These are phyloP conservation scores for Oligia fasciuncula DNA, from an alignment of 2,888 invertebrate species.

Conservation along the genomic window DNA sequence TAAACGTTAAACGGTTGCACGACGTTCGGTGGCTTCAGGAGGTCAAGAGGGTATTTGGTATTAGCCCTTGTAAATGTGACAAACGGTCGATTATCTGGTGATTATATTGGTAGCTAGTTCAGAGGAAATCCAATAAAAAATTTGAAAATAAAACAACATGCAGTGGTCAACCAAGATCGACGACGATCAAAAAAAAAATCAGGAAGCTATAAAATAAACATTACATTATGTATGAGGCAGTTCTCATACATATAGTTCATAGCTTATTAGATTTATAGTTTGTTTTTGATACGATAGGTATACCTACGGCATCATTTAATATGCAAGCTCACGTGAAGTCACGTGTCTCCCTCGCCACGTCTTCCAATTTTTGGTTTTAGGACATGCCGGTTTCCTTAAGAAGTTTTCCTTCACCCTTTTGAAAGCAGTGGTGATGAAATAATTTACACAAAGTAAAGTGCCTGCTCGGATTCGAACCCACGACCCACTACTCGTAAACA, in stretches of 20 bases:
- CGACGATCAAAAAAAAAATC: background rate
- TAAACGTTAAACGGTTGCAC: conserved; percentile 58
- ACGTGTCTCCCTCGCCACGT: background rate
- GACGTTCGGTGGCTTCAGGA: conserved; percentile 47
- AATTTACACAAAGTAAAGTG: background rate
- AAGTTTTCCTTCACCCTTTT: background rate
- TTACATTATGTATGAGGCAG: background rate
- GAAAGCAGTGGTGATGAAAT: background rate
- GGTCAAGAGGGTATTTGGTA: conserved; percentile 36
- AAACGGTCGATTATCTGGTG: background rate
- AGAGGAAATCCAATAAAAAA: background rate
- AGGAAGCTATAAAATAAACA: background rate
- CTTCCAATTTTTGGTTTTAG: background rate
- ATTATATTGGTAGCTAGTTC: conserved; percentile 3
- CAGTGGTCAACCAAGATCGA: background rate
- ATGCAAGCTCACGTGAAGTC: background rate
- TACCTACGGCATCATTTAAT: background rate
- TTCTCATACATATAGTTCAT: background rate
- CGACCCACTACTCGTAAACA: background rate
- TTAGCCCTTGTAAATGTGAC: conserved; percentile 5
- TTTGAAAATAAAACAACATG: background rate
- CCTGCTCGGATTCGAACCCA: background rate
- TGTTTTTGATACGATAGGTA: conserved; percentile 6
- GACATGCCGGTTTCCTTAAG: background rate
- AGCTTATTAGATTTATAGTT: conserved; percentile 5